Evolutionary conservation across 2,888 invertebrate species (phyloP), one percentile per base, ranked within the genome.

Genomic region (Belgica antarctica): DNA sequence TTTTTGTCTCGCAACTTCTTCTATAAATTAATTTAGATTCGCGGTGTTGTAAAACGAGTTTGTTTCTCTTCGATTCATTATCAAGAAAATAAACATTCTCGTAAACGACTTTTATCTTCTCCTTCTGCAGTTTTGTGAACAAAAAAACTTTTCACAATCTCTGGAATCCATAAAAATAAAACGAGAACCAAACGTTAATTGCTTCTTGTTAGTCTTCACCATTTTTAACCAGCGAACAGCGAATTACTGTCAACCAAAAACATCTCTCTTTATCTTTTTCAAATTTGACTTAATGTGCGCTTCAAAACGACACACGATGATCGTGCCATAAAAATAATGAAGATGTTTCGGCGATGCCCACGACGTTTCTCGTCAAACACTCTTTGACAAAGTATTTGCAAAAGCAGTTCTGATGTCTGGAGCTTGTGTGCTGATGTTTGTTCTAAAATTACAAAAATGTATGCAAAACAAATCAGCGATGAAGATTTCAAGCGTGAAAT

Each of bases 51-150:
- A n/a, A n/a, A n/a, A n/a, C n/a, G n/a, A n/a, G n/a, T n/a, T n/a
- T n/a, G n/a, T n/a, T n/a, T n/a, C n/a, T n/a, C n/a, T n/a, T n/a
- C 12, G 46, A 15, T 46, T 15, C 46, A 46, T 46, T 46, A 46
- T 46, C 46, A 46, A 46, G 15, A 17, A 46, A 46, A 46, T 46
- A 46, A 46, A 46, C 46, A 46, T 46, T 46, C 17, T 46, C n/a
- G 5, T 7, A 46, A 12, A 46, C 17, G 46, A 15, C 12, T 46
- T 46, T 46, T 7, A 46, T n/a, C n/a, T 57, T 24, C 4, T 57
- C 17, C 57, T 57, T 57, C 57, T 17, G 57, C 7, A 46, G 46
- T 46, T 46, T n/a, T 12, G 46, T 15, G 17, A 46, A n/a, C n/a
- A n/a, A 46, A n/a, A 7, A 46, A 46, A 46, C 12, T 31, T 31